Conservation (phyloP, 2,113 vertebrate species). For the Mus spicilegus region DNA sequence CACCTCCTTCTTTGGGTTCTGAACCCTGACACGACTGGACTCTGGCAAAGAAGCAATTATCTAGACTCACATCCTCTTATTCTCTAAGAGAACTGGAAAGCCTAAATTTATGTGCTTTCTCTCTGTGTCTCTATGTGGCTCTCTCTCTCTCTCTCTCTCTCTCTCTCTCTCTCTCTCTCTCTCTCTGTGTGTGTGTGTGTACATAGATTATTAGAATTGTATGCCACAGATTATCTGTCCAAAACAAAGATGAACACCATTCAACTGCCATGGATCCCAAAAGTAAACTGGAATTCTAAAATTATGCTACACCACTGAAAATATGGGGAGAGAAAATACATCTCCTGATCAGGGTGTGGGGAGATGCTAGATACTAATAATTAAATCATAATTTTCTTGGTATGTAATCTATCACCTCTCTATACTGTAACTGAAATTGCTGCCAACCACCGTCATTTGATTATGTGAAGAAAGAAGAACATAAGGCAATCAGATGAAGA, state of each 20-base stretch:
- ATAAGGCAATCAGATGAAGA: background rate
- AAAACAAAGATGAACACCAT: slow-evolving; percentile 41
- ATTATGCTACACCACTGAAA: background rate
- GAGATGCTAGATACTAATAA: too few relatives aligned
- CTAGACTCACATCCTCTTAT: background rate
- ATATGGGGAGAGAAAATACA: background rate
- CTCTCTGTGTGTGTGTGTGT: too few relatives aligned
- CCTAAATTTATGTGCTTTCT: background rate
- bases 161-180: background rate
- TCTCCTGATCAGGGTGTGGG: too few relatives aligned
- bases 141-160: background rate
- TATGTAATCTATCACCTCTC: too few relatives aligned
- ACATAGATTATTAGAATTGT: background rate
- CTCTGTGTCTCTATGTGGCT: background rate
- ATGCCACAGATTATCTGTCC: background rate
- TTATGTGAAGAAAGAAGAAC: background rate
- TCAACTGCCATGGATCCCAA: background rate
- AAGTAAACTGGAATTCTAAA: background rate
- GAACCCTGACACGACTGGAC: too few relatives aligned
- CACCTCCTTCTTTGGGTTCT: too few relatives aligned
- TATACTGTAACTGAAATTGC: too few relatives aligned
- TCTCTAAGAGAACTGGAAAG: background rate
- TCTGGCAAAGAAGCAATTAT: background rate
- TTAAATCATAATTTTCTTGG: too few relatives aligned
- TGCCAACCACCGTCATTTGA: too few relatives aligned